A percentile compares a stretch with the other conserved stretches of the same genome.
phyloP scores from a whole-genome alignment of 2,888 invertebrate species.

The Eupithecia dodoneata region DNA sequence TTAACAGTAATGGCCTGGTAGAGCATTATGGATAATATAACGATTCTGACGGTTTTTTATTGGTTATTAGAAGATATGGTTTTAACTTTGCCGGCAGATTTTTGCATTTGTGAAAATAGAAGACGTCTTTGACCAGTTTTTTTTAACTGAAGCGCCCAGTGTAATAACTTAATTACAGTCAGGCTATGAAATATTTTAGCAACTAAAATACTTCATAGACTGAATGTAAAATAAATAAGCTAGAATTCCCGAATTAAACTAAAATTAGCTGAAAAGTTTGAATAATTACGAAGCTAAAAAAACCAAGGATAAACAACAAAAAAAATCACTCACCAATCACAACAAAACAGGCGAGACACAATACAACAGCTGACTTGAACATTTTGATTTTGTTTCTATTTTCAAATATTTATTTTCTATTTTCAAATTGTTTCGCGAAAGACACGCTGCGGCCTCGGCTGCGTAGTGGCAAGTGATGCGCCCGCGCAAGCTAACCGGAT shows the following conservation, averaged over 20 bases:
- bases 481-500: conserved; percentile 67
- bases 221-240: not conserved
- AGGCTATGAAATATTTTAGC: too few relatives aligned
- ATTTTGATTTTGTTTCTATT: conserved; percentile 51
- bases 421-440: conserved; percentile 48
- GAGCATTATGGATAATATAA: not conserved
- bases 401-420: conserved; percentile 15
- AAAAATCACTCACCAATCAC: conserved; percentile 68
- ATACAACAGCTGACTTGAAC: conserved; percentile 69
- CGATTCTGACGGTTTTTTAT: not conserved
- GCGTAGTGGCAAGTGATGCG: conserved; percentile 73
- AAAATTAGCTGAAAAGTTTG: not conserved
- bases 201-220: not conserved
- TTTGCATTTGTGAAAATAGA: not conserved
- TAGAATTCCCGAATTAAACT: not conserved
- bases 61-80: not conserved
- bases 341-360: conserved; percentile 72
- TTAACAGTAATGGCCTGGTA: not conserved
- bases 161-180: too few relatives aligned
- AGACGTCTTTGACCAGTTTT: not conserved
- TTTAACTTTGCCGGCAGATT: not conserved
- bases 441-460: conserved; percentile 60
- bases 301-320: conserved; percentile 22
- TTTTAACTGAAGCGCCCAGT: not conserved
- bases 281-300: not conserved